Conservation (phyloP, 2,797 vertebrate species). For the Podarcis lilfordi region DNA sequence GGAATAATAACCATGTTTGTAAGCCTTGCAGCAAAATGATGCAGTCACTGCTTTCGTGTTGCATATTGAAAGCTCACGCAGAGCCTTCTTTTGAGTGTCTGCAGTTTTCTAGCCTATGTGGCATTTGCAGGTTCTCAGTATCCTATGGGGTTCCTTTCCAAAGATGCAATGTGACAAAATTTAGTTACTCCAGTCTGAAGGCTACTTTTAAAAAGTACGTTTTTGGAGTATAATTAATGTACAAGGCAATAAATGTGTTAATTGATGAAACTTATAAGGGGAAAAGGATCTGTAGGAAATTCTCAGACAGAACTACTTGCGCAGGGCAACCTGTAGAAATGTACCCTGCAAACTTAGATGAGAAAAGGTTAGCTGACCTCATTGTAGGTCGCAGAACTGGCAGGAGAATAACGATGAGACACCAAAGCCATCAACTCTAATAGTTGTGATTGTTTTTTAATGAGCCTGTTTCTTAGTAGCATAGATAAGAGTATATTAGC, state of each 20-base stretch:
- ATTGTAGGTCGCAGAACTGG: not conserved
- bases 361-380: not conserved
- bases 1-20: not conserved
- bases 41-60: not conserved
- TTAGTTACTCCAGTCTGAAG: conserved; percentile 24
- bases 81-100: not conserved
- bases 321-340: not conserved
- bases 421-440: not conserved
- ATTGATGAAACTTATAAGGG: not conserved
- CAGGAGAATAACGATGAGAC: accelerated
- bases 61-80: not conserved
- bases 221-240: conserved; percentile 12
- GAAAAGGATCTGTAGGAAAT: not conserved
- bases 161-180: not conserved
- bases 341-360: not conserved
- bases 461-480: not conserved
- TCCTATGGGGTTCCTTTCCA: conserved; percentile 9
- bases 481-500: not conserved
- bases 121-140: conserved; percentile 8
- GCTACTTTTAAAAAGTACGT: not conserved
- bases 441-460: accelerated
- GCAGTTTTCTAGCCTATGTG: not conserved
- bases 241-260: not conserved
- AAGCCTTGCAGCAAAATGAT: not conserved
- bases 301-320: not conserved